Evolutionary conservation across 2,797 vertebrate genomes (phyloP), one percentile per base, ranked within the genome.

Genomic region (Hydrolagus colliei): DNA sequence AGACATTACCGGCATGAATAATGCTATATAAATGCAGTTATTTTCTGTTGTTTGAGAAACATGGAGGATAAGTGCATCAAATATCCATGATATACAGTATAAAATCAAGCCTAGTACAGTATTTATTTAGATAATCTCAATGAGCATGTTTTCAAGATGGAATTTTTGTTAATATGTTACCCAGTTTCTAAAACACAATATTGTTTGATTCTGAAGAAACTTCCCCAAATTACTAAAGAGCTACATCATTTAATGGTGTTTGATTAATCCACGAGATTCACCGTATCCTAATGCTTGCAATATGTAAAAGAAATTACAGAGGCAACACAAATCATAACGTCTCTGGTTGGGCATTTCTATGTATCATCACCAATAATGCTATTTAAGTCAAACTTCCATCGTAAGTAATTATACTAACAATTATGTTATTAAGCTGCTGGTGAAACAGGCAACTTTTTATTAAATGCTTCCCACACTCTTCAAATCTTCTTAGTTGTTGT

Each of bases 371-470:
- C 27, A 16, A 18, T 8, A 67, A 67, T 68, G 63, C 27, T 9
- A 62, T 82, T 68, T 65, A 68, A 18, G 79, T 27, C 27, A 68
- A 82, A 68, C 68, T 62, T 82, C 27, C 27, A 68, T 82, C 32
- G 41, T 67, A 68, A 82, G 10, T 20, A 65, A 82, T 68, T 41
- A 82, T 65, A 9, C 14, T 68, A 0, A 68, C 2, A 27, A 67
- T 82, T 41, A 68, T 62, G 63, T 82, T 82, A 82, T 82, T 82
- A 82, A 82, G 63, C 63, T 62, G 65, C 79, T 68, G 79, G 79
- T 82, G 27, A 82, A 82, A 82, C 32, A 20, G 79, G 79, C 79
- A 68, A 68, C 79, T 82, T 82, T 82, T 82, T 65, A 82, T 82
- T 82, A 82, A 82, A 32, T 65, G 18, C 68, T 82, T 82, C 62